Percentiles rank a stretch among this genome's conserved stretches.
phyloP scores from a whole-genome alignment of 2,888 invertebrate species.

The Tortricodes alternella region DNA sequence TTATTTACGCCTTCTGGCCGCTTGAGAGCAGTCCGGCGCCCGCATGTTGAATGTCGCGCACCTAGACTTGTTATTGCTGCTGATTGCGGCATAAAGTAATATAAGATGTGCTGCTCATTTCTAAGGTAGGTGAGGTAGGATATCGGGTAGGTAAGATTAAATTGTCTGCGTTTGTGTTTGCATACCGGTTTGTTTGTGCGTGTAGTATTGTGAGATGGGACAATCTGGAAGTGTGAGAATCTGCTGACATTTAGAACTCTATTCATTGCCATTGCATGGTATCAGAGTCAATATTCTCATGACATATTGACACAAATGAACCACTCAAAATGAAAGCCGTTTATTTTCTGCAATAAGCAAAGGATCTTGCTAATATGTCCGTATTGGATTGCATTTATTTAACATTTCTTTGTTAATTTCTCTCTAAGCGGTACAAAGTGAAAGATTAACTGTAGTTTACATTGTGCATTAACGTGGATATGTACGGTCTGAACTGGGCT shows the following conservation, averaged over 20 bases:
- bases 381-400: slow-evolving; percentile 58
- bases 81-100: slow-evolving; percentile 50
- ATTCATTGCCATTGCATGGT: slow-evolving; percentile 44
- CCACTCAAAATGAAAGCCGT: slow-evolving; percentile 36
- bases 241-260: slow-evolving; percentile 49
- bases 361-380: slow-evolving; percentile 55
- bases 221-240: slow-evolving; percentile 45
- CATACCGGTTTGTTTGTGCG: slow-evolving; percentile 29
- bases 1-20: slow-evolving; percentile 70
- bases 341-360: slow-evolving; percentile 54
- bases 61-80: slow-evolving; percentile 51
- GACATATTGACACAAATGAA: slow-evolving; percentile 55
- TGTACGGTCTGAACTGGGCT: slow-evolving; percentile 65
- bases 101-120: slow-evolving; percentile 38
- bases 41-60: slow-evolving; percentile 53
- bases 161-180: slow-evolving; percentile 27
- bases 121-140: slow-evolving; percentile 11
- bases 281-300: slow-evolving; percentile 47
- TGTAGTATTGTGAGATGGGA: slow-evolving; percentile 27
- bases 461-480: slow-evolving; percentile 56
- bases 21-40: slow-evolving; percentile 40
- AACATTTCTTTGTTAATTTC: slow-evolving; percentile 71
- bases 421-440: slow-evolving; percentile 73
- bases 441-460: slow-evolving; percentile 74
- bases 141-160: slow-evolving; percentile 27